A percentile compares a stretch with the other conserved stretches of the same genome.
phyloP scores from a whole-genome alignment of 1,140 invertebrate species.

The Drosophila kikkawai region DNA sequence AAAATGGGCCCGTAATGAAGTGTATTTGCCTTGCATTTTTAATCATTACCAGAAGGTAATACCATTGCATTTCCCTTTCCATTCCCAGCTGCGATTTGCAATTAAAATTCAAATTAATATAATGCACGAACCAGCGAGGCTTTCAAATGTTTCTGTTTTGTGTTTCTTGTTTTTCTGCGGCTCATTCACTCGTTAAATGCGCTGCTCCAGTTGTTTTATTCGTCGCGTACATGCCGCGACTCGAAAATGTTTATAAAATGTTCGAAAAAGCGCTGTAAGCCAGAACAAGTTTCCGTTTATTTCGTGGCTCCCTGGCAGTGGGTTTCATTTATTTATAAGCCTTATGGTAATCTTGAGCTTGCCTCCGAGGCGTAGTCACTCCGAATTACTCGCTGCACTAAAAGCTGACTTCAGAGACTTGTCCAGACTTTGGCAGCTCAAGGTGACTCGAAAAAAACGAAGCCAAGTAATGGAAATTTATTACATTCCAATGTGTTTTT shows the following conservation, averaged over 20 bases:
- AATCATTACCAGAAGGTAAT: slow-evolving; percentile 39
- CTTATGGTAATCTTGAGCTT: slow-evolving; percentile 69
- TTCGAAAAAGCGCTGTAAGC: slow-evolving; percentile 43
- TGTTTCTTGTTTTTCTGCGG: slow-evolving; percentile 18
- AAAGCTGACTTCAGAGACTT: slow-evolving; percentile 32
- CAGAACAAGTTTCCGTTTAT: slow-evolving; percentile 69
- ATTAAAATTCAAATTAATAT: slow-evolving; percentile 82
- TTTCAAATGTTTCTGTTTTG: slow-evolving; percentile 55
- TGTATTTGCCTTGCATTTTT: slow-evolving; percentile 75
- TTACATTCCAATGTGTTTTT: slow-evolving; percentile 17
- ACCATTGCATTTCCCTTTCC: slow-evolving; percentile 13
- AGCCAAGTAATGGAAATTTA: slow-evolving; percentile 46
- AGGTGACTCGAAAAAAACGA: slow-evolving; percentile 35
- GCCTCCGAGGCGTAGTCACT: slow-evolving; percentile 61
- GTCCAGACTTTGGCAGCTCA: slow-evolving; percentile 50
- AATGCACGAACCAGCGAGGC: slow-evolving; percentile 57
- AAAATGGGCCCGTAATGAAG: slow-evolving; percentile 80
- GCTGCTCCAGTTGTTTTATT: slow-evolving; percentile 66
- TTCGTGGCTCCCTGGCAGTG: slow-evolving; percentile 25
- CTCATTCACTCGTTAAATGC: slow-evolving; percentile 52
- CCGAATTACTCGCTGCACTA: slow-evolving; percentile 40
- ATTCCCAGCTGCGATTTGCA: slow-evolving; percentile 63
- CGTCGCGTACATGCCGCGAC: slow-evolving; percentile 58
- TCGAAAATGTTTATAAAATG: slow-evolving; percentile 47
- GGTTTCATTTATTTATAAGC: slow-evolving; percentile 63